Evolutionary conservation across 2,888 invertebrate genomes (phyloP).

Genomic region (Tortricodes alternella): DNA sequence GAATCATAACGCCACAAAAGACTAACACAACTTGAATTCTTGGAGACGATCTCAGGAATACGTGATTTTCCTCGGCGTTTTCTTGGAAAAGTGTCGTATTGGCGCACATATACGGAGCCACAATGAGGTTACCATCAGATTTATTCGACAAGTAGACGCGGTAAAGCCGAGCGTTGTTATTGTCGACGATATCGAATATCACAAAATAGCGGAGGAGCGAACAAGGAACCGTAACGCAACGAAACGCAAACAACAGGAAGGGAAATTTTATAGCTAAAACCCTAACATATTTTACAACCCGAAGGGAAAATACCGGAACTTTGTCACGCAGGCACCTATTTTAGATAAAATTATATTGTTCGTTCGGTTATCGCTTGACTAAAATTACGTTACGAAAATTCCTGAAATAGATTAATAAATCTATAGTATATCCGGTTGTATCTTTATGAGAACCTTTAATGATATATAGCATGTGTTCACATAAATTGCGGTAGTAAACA

Average conservation of each 20-base stretch:
- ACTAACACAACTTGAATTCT: not conserved
- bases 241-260: constrained; percentile 44
- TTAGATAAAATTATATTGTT: constrained; percentile 16
- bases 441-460: not conserved
- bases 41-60: not conserved
- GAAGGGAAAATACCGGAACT: constrained; percentile 43
- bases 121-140: constrained; percentile 5
- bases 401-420: not conserved
- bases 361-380: constrained; percentile 18
- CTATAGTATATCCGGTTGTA: not conserved
- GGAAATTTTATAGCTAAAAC: constrained; percentile 54
- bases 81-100: not conserved
- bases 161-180: constrained; percentile 47
- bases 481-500: too few relatives aligned
- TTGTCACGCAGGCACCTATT: constrained; percentile 32
- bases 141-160: constrained; percentile 18
- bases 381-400: constrained; percentile 10
- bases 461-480: not conserved
- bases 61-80: constrained; percentile 2
- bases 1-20: not conserved
- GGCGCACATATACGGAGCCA: not conserved
- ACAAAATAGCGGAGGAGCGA: constrained; percentile 45
- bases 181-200: constrained; percentile 58
- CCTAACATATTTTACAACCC: constrained; percentile 54
- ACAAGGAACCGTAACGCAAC: constrained; percentile 51